Evolutionary conservation across 1,140 invertebrate species (phyloP).

Genomic region (Lucilia sericata): DNA sequence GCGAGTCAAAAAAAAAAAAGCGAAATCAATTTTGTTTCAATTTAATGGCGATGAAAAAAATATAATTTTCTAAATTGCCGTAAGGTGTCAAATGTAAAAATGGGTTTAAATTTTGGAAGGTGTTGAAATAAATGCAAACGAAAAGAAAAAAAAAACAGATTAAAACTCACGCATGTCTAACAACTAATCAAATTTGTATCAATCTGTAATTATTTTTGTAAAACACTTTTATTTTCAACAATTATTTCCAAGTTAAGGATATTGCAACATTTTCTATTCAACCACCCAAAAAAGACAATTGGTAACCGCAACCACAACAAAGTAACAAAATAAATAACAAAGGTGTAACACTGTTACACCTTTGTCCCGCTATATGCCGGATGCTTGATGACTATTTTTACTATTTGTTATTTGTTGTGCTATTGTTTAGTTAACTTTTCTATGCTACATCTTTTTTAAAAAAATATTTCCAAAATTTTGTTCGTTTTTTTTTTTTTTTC

Average conservation of each 20-base stretch:
- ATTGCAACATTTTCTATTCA: background rate
- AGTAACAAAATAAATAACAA: no score
- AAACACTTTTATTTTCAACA: background rate
- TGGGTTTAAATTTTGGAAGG: no score
- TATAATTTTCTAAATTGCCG: background rate
- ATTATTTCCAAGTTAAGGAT: background rate
- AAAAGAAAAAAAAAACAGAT: no score
- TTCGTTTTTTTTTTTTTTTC: background rate
- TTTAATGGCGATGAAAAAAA: background rate
- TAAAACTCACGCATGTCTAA: background rate
- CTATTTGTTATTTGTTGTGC: background rate
- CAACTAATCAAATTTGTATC: conserved; percentile 19
- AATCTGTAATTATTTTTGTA: background rate
- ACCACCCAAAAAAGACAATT: background rate
- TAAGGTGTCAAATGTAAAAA: background rate
- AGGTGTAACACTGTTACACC: background rate
- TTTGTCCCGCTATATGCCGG: background rate
- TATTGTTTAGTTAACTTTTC: background rate
- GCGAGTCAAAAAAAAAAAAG: no score
- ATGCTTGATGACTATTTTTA: background rate
- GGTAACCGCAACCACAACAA: background rate
- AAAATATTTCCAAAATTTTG: background rate
- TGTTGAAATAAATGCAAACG: no score
- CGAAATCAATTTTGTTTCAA: no score
- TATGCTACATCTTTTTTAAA: background rate